Conservation (phyloP, 37 sponge, comb jelly and placozoan genomes). For the Aplysina aerophoba region DNA sequence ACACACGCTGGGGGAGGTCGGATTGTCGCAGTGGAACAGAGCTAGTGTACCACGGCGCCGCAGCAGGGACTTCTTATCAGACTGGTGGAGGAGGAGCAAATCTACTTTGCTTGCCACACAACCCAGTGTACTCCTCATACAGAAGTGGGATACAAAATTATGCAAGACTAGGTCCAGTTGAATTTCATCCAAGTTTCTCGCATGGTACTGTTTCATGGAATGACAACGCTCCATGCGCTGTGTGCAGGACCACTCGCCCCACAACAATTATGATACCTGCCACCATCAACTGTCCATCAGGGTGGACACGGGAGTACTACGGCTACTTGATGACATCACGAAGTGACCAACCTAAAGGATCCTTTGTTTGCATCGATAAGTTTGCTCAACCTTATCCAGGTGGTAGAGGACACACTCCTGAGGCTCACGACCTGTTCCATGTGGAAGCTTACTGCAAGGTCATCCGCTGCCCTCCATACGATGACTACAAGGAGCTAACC, state of each 20-base stretch:
- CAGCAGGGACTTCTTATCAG: neutral
- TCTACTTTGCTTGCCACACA: constrained; percentile 13
- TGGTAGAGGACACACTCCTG: neutral
- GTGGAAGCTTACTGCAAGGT: neutral
- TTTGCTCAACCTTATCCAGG: neutral
- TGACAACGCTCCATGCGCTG: neutral
- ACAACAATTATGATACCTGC: constrained; percentile 11
- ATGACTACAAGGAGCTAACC: constrained; percentile 1
- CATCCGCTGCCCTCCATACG: neutral
- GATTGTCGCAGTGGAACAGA: too few species aligned
- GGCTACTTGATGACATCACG: constrained; percentile 11
- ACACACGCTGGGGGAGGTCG: too few species aligned
- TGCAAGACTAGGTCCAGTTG: constrained; percentile 12
- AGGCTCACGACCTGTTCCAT: neutral
- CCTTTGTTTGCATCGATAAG: neutral
- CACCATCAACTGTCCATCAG: constrained; percentile 13
- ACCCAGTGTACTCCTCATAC: constrained; percentile 4
- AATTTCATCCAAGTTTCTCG: neutral
- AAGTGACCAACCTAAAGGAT: neutral
- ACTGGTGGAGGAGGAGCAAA: neutral
- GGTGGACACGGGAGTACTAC: constrained; percentile 19
- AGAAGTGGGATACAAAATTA: neutral
- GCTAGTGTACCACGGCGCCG: neutral
- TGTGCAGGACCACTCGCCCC: constrained; percentile 3
- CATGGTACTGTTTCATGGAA: neutral